A percentile compares a stretch with the other conserved stretches of the same genome.
phyloP scores from a whole-genome alignment of 2,888 invertebrate genomes.

The Drosophila koepferae region DNA sequence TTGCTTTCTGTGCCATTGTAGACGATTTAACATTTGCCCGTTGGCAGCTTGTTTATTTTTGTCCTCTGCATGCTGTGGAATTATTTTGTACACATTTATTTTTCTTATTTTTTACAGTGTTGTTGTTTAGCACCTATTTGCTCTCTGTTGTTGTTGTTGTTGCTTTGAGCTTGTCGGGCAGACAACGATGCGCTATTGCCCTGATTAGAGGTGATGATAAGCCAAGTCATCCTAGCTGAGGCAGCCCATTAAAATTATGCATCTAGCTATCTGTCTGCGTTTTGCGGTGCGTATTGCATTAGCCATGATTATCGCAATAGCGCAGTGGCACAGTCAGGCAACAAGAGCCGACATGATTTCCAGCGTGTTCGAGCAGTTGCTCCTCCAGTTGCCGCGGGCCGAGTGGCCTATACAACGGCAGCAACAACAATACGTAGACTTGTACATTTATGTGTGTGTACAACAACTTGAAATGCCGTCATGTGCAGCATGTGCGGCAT shows the following conservation, averaged over 20 bases:
- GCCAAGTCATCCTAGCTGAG: constrained; percentile 39
- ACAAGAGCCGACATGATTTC: constrained; percentile 28
- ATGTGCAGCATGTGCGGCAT: constrained; percentile 65
- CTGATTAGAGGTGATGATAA: constrained; percentile 73
- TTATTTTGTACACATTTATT: constrained; percentile 73
- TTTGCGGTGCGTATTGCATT: constrained; percentile 46
- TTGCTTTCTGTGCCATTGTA: constrained; percentile 32
- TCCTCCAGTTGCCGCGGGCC: constrained; percentile 15
- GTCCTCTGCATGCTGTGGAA: constrained; percentile 61
- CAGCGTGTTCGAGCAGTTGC: constrained; percentile 19
- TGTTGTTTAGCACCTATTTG: constrained; percentile 56
- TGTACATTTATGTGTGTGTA: constrained; percentile 13
- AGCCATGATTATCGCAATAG: constrained; percentile 55
- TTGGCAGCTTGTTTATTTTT: constrained; percentile 65
- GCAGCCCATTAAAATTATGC: constrained; percentile 59
- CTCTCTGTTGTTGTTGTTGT: constrained; percentile 30
- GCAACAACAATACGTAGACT: constrained; percentile 12
- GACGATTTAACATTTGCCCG: constrained; percentile 28
- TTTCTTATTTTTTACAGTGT: constrained; percentile 26
- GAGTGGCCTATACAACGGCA: constrained; percentile 17
- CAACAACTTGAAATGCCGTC: constrained; percentile 61
- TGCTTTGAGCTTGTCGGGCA: constrained; percentile 28
- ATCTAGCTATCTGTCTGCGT: constrained; percentile 41
- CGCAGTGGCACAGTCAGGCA: constrained; percentile 9
- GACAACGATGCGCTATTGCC: constrained; percentile 57